phyloP scores from a whole-genome alignment of 2,113 vertebrate species.

The Cyanoderma ruficeps region DNA sequence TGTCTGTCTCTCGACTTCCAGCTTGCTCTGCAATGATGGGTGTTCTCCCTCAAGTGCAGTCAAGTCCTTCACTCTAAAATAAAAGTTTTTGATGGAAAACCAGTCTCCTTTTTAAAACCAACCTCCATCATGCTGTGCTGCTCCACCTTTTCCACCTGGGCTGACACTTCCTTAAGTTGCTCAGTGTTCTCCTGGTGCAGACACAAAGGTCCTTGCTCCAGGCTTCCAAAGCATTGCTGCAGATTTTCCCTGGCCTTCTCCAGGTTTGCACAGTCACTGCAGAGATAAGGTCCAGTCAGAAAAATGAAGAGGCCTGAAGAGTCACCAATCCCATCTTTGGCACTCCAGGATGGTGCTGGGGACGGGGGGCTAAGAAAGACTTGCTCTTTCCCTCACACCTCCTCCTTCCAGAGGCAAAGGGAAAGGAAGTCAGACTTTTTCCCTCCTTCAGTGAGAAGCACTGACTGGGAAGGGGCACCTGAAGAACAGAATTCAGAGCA shows the following conservation, averaged over 20 bases:
- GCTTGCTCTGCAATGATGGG: neutral
- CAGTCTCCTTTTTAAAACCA: neutral
- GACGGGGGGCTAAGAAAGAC: too few species aligned
- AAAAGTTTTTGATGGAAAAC: neutral
- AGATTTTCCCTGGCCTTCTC: neutral
- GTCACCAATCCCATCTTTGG: neutral
- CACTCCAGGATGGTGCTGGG: neutral
- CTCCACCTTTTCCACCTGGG: neutral
- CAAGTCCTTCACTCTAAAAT: neutral
- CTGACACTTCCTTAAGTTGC: neutral
- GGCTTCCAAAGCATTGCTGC: neutral
- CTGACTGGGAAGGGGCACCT: too few species aligned
- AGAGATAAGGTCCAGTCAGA: neutral
- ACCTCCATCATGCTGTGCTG: neutral
- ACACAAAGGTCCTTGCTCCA: neutral
- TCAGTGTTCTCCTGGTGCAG: neutral
- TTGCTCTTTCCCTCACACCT: neutral
- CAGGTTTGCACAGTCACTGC: neutral
- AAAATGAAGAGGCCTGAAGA: neutral
- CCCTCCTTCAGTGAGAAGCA: too few species aligned
- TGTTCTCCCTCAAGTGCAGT: neutral
- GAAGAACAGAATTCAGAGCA: too few species aligned
- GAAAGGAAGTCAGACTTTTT: neutral
- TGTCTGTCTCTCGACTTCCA: neutral
- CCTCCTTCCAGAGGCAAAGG: neutral